phyloP scores from a whole-genome alignment of 2,113 vertebrate species.

The Calyptomena viridis region DNA sequence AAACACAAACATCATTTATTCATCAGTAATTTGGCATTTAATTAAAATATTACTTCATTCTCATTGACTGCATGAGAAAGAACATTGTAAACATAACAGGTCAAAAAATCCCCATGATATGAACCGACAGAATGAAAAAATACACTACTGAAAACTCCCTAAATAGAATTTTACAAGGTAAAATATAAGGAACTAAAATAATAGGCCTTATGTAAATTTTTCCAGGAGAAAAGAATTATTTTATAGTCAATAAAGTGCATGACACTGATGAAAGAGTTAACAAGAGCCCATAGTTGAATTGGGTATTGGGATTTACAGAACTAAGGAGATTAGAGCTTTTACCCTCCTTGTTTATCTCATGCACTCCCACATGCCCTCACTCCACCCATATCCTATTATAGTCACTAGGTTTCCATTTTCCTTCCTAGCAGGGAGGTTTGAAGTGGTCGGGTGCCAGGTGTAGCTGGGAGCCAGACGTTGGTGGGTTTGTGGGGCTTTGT shows the following conservation, averaged over 20 bases:
- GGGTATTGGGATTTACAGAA: not conserved
- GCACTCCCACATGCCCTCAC: not conserved
- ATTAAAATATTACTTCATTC: slow-evolving; percentile 40
- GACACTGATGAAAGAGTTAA: not conserved
- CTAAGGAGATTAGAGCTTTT: rapidly evolving
- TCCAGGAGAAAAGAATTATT: not conserved
- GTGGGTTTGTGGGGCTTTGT: too few relatives aligned
- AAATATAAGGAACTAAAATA: not conserved
- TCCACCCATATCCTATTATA: not conserved
- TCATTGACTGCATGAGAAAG: not conserved
- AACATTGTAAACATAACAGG: not conserved
- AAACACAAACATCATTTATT: slow-evolving; percentile 53
- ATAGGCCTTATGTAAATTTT: not conserved
- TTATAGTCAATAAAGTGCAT: not conserved
- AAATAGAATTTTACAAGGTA: slow-evolving; percentile 1
- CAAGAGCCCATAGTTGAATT: not conserved
- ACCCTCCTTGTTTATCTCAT: not conserved
- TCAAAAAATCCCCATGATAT: not conserved
- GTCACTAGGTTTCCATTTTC: not conserved
- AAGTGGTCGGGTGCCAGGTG: too few relatives aligned
- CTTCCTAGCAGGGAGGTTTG: not conserved
- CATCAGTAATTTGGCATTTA: slow-evolving; percentile 36
- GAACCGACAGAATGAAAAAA: not conserved
- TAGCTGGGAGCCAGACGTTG: too few relatives aligned
- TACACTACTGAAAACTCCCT: not conserved